A percentile compares a stretch with the other conserved stretches of the same genome.
These are phyloP conservation scores for Drosophila greeni DNA, from an alignment of 2,888 invertebrate species.

Conservation along the genomic window DNA sequence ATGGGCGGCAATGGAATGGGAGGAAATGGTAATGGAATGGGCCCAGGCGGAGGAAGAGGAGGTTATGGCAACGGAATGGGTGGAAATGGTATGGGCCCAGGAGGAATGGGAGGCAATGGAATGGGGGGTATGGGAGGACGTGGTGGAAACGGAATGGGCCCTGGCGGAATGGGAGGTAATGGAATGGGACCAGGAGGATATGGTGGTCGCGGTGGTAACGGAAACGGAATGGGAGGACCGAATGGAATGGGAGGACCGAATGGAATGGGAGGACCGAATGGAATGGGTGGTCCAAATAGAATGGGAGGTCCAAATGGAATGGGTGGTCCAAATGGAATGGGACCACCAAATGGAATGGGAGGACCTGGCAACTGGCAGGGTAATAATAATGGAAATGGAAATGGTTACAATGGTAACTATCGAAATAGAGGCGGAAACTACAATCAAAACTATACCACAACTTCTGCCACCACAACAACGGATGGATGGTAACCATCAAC, in stretches of 20 bases:
- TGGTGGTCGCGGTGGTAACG: constrained; percentile 13
- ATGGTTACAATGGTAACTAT: constrained; percentile 6
- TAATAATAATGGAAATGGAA: constrained; percentile 10
- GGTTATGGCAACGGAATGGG: constrained; percentile 6
- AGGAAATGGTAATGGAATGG: constrained; percentile 1
- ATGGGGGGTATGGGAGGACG: constrained; percentile 16
- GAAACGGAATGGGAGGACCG: constrained; percentile 17
- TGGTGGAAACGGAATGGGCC: constrained; percentile 7
- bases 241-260: constrained; percentile 10
- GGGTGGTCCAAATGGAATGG: constrained; percentile 18
- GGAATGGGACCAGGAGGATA: constrained; percentile 10
- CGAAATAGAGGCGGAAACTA: not conserved
- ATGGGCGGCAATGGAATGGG: not conserved
- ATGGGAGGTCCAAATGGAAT: constrained; percentile 10
- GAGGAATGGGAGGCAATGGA: constrained; percentile 12
- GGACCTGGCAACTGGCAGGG: constrained; percentile 19
- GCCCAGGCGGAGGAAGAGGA: not conserved
- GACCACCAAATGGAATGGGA: constrained; percentile 10
- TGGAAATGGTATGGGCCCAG: constrained; percentile 7
- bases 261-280: constrained; percentile 10
- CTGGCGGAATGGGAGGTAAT: constrained; percentile 5
- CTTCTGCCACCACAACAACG: constrained; percentile 18
- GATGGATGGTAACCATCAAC: constrained; percentile 11
- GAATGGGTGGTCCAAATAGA: constrained; percentile 13
- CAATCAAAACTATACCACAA: constrained; percentile 14